Base-by-base conservation (phyloP, 2,888 invertebrate species). In the Electrophaes corylata region DNA sequence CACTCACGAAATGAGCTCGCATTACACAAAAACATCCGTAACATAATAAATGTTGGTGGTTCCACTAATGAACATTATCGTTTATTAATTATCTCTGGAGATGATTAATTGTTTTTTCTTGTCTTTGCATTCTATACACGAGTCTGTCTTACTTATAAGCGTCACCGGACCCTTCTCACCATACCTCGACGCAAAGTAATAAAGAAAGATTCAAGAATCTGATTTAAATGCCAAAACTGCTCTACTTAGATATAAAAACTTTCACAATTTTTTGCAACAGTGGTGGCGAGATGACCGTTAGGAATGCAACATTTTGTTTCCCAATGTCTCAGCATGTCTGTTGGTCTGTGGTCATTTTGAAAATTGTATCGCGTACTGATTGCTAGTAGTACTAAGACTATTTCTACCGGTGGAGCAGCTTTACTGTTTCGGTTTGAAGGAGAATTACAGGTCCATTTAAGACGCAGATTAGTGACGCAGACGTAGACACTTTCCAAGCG, bases 251-350 rank as follows among this genome's bases (percentile, higher is more conserved):
- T n/a, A 41, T 23, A 1, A 16, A 37, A 46, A 54, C 53, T 54
- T 54, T 54, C 53, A 54, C 53, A 54, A 10, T n/a, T 45, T 26
- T 40, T 46, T 37, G 46, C 31, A 39, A n/a, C 8, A 23, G 29
- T 4, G 29, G 3, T 16, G 43, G 46, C 53, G 11, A 45, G 46
- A 46, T 53, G 39, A 47, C 53, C 53, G 53, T 54, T 53, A 47
- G 46, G 11, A 40, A 40, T 46, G 53, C 19, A 41, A 20, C 1
- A 37, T 10, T 37, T 41, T 51, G 20, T 29, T 2, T 10, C 26
- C 8, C 41, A 33, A 43, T 16, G 37, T 31, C 18, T 40, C 19
- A 45, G 10, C 29, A 31, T 44, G 11, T 18, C 26, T 26, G 10
- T 29, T 29, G 26, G 44, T 44, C 16, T 26, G 10, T 4, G 20